phyloP scores from a whole-genome alignment of 2,797 vertebrate genomes.

The Pseudochirops corinnae region DNA sequence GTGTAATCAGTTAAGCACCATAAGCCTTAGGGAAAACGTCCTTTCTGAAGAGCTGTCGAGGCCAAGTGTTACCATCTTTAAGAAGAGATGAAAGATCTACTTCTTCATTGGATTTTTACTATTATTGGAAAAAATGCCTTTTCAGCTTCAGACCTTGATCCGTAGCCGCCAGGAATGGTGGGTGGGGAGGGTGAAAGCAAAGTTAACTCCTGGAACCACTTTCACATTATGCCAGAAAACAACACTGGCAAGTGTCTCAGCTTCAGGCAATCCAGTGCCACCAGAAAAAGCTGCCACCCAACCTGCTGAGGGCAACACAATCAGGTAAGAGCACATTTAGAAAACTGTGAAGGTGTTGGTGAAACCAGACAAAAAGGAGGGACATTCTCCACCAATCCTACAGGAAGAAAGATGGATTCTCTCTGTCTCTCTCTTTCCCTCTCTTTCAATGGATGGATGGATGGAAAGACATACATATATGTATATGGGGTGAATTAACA shows the following conservation, averaged over 20 bases:
- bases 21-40: conserved; percentile 14
- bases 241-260: neutral
- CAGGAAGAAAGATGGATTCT: neutral
- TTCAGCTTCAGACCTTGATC: neutral
- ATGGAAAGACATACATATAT: neutral
- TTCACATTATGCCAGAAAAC: neutral
- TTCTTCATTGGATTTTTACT: conserved; percentile 6
- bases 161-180: neutral
- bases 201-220: neutral
- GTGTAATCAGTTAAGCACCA: neutral
- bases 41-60: neutral
- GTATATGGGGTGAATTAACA: neutral
- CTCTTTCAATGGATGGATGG: too few species aligned
- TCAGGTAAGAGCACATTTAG: neutral
- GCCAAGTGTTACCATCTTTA: neutral
- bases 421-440: too few species aligned
- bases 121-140: neutral
- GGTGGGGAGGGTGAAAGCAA: neutral
- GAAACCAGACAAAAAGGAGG: neutral
- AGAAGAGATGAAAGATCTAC: neutral
- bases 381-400: neutral
- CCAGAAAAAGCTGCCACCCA: neutral
- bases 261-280: neutral
- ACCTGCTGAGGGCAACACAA: neutral
- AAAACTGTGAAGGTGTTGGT: neutral